Percentiles rank a stretch among this genome's conserved stretches.
These are phyloP conservation scores for Heterotis niloticus DNA, from an alignment of 2,113 vertebrate species.

Conservation along the genomic window DNA sequence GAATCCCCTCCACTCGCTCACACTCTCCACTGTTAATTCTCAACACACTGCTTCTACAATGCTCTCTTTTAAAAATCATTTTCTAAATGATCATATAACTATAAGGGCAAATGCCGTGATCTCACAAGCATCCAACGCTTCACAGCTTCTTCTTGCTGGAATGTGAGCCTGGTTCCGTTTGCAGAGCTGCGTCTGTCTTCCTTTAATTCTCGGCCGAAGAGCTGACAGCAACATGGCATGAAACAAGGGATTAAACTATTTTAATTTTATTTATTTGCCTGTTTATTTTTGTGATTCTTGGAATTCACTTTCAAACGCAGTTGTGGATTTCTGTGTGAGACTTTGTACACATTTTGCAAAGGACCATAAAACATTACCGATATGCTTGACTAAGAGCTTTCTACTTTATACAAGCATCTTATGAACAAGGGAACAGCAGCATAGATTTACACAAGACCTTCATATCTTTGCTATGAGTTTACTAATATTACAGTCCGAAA, in stretches of 20 bases:
- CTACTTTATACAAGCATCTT: no score
- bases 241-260: background rate
- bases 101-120: conserved; percentile 34
- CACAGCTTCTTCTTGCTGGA: conserved; percentile 7
- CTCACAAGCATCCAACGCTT: conserved; percentile 21
- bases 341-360: background rate
- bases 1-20: background rate
- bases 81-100: conserved; percentile 23
- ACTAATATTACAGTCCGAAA: no score
- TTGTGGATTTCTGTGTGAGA: background rate
- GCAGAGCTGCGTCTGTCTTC: conserved; percentile 13
- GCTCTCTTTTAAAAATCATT: conserved; percentile 26
- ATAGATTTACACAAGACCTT: background rate
- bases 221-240: background rate
- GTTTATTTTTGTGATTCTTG: no score
- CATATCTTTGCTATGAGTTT: background rate
- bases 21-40: conserved; percentile 10
- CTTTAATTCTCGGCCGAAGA: background rate
- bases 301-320: background rate
- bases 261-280: background rate
- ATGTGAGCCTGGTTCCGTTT: conserved; percentile 4
- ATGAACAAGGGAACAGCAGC: no score
- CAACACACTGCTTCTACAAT: conserved; percentile 3
- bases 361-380: background rate
- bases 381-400: no score